phyloP scores from a whole-genome alignment of 2,797 vertebrate genomes.

The Chloroceryle inda region DNA sequence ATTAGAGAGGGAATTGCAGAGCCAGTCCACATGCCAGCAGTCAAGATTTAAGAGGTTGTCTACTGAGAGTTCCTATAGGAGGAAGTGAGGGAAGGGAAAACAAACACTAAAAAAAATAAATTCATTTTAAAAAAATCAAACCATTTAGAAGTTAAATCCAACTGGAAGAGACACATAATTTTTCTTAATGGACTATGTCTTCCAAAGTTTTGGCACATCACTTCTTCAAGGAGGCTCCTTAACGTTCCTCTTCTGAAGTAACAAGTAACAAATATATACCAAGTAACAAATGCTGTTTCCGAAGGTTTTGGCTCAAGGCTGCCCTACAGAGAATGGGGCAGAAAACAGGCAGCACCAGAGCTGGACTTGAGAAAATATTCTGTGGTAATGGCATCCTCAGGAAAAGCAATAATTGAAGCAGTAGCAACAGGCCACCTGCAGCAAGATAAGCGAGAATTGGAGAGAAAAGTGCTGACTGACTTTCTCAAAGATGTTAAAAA shows the following conservation, averaged over 20 bases:
- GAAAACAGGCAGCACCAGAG: not conserved
- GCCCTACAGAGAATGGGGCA: not conserved
- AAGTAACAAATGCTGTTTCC: not conserved
- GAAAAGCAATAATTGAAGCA: conserved; percentile 19
- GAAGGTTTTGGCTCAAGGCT: not conserved
- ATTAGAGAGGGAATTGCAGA: not conserved
- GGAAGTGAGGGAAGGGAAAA: not conserved
- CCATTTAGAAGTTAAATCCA: not conserved
- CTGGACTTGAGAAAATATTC: not conserved
- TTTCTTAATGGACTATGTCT: not conserved
- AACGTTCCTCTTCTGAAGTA: not conserved
- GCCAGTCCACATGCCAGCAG: not conserved
- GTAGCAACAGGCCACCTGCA: conserved; percentile 25
- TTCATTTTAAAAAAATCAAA: not conserved
- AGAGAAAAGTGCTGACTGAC: conserved; percentile 34
- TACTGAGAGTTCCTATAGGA: not conserved
- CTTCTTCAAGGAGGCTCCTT: not conserved
- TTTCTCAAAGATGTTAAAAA: conserved; percentile 19
- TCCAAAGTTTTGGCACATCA: not conserved
- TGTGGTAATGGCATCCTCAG: not conserved
- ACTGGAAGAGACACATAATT: not conserved
- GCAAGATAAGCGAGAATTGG: conserved; percentile 25
- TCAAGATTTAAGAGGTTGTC: not conserved
- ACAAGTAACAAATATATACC: not conserved
- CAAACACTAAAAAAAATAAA: not conserved